A percentile compares a stretch with the other conserved stretches of the same genome.
Conservation (phyloP, 2,888 invertebrate species). For the Drosophila siamana region DNA sequence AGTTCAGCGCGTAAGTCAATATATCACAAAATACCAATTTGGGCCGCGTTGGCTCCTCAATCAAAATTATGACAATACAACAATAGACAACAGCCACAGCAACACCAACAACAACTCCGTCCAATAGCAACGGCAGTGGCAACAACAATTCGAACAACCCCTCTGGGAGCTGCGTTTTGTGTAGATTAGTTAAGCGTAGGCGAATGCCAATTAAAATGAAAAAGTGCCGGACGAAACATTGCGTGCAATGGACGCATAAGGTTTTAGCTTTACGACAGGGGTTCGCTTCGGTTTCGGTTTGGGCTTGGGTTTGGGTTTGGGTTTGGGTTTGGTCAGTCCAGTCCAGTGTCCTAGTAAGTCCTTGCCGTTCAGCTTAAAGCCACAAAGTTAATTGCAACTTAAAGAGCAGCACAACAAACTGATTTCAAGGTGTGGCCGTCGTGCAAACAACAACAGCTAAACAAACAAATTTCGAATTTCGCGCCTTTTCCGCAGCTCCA, state of each 20-base stretch:
- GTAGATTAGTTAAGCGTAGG: constrained; percentile 72
- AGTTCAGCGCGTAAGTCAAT: constrained; percentile 73
- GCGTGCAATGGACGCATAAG: constrained; percentile 69
- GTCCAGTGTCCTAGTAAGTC: background rate
- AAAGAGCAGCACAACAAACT: constrained; percentile 67
- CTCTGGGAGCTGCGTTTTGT: constrained; percentile 73
- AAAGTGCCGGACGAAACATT: constrained; percentile 57
- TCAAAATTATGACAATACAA: constrained; percentile 83
- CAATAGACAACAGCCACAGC: constrained; percentile 42
- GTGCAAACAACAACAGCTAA: constrained; percentile 43
- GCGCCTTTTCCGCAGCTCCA: constrained; percentile 75
- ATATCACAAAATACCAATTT: constrained; percentile 80
- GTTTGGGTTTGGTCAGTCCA: constrained; percentile 43
- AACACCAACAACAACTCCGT: constrained; percentile 18
- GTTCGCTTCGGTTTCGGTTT: background rate
- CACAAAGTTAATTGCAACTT: constrained; percentile 74
- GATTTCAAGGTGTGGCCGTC: constrained; percentile 69
- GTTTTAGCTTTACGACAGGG: constrained; percentile 34
- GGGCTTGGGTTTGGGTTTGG: background rate
- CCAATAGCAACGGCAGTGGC: constrained; percentile 10
- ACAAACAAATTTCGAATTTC: constrained; percentile 76
- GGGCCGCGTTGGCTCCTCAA: constrained; percentile 75
- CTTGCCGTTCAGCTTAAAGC: constrained; percentile 42
- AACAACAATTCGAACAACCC: constrained; percentile 40
- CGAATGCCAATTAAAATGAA: constrained; percentile 76